Evolutionary conservation across 2,797 vertebrate genomes (phyloP).

Genomic region (Gadopsis marmoratus): DNA sequence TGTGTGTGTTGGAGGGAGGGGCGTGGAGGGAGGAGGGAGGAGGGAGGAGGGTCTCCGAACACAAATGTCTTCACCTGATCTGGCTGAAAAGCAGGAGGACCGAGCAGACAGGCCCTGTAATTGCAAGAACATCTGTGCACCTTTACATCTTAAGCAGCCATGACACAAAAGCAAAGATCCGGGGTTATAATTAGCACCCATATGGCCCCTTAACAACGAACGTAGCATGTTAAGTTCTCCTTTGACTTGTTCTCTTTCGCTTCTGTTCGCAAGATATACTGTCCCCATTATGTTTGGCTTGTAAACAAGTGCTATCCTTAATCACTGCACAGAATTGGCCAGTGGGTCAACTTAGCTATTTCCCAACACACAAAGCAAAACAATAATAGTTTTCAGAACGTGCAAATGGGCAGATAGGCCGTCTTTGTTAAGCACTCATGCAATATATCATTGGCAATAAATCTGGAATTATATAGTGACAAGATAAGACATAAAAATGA

Average conservation of each 20-base stretch:
- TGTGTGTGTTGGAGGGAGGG: too few relatives aligned
- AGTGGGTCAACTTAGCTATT: conserved; percentile 41
- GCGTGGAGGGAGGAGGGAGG: neutral
- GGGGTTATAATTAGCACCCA: conserved; percentile 72
- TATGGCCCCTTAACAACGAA: conserved; percentile 67
- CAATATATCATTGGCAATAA: conserved; percentile 21
- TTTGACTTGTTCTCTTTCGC: conserved; percentile 41
- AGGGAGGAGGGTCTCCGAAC: conserved; percentile 44
- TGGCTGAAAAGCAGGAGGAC: conserved; percentile 65
- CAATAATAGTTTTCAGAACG: conserved; percentile 35
- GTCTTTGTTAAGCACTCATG: conserved; percentile 25
- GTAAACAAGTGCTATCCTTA: conserved; percentile 56
- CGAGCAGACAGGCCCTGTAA: conserved; percentile 73
- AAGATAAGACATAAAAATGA: conserved; percentile 22
- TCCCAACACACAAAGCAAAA: conserved; percentile 20
- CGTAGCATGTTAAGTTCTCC: conserved; percentile 50
- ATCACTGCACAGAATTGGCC: conserved; percentile 43
- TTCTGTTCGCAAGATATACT: conserved; percentile 55
- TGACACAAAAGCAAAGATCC: conserved; percentile 70
- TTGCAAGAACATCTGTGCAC: conserved; percentile 86
- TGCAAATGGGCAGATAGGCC: conserved; percentile 38
- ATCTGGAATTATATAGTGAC: conserved; percentile 23
- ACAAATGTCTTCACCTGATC: conserved; percentile 85
- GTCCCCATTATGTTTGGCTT: conserved; percentile 47
- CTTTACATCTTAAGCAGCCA: conserved; percentile 79